Base-by-base conservation (phyloP, 2,888 invertebrate species). In the Hedychridium roseum region DNA sequence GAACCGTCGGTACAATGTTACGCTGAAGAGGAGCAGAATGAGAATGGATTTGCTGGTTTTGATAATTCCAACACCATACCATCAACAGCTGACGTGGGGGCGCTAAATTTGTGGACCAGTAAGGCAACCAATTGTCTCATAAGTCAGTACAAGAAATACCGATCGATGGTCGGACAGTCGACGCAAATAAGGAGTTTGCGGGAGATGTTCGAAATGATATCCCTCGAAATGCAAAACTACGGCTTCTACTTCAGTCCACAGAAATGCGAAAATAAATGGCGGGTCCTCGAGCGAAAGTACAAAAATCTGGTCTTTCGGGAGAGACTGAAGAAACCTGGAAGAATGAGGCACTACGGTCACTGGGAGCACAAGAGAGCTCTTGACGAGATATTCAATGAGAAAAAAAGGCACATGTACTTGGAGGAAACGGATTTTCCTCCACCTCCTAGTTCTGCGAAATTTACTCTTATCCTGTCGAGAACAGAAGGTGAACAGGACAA, bases 191-290 rank as follows among this genome's bases (percentile, higher is more conserved):
- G 68, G 26, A 76, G 71, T 28, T 50, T 74, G 2, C 58, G 74
- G 2, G 75, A 74, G 28, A 75, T 76, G 76, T 76, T 76, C 34
- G 75, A 76, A 38, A 71, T 67, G 43, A 73, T 76, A 30, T 74
- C 76, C 0, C n/a, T 61, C 2, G 73, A 76, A 38, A 74, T 76
- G 76, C 65, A 67, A 21, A 71, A 71, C 17, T 55, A 60, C 11
- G 71, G 71, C 1, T 74, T 66, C 37, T 65, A 54, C 49, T 76
- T 76, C 37, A 75, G 68, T 35, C 62, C 75, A 0, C 76, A 76
- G 39, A 76, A 76, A 30, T 76, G 76, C 43, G 76, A 76, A 41
- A 76, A 76, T 50, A 76, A 76, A 41, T 76, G 76, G 76, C 65
- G 74, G 6, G 76, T 76, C 0, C 47, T 75, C 1, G 76, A 75